A percentile compares a stretch with the other conserved stretches of the same genome.
Conservation (phyloP, 1,140 invertebrate species). For the Daktulosphaira vitifoliae region DNA sequence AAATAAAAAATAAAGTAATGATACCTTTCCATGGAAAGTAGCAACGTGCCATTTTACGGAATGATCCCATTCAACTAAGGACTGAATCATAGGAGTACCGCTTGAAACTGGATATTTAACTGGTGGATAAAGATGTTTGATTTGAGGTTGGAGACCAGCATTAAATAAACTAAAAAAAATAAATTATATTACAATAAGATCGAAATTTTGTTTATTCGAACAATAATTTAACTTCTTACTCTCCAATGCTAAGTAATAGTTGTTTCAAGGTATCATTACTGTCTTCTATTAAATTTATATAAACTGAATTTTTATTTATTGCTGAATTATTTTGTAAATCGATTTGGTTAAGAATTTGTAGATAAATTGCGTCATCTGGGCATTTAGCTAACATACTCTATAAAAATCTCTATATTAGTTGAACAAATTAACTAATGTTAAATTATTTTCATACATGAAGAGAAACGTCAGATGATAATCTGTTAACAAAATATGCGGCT, state of each 20-base stretch:
- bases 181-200: not conserved
- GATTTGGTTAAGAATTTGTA: not conserved
- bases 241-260: slow-evolving; percentile 1
- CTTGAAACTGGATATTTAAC: slow-evolving; percentile 62
- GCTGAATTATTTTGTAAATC: not conserved
- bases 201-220: not conserved
- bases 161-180: slow-evolving; percentile 55
- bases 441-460: not conserved
- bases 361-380: not conserved
- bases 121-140: slow-evolving; percentile 52
- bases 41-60: slow-evolving; percentile 41
- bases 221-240: slow-evolving; percentile 10
- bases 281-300: not conserved
- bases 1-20: not conserved
- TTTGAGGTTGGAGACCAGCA: slow-evolving; percentile 53
- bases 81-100: slow-evolving; percentile 63
- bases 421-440: not conserved
- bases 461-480: slow-evolving; percentile 53
- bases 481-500: slow-evolving; percentile 59
- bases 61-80: slow-evolving; percentile 66
- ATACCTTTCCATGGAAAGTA: slow-evolving; percentile 21
- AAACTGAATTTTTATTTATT: not conserved
- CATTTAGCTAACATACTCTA: not conserved
- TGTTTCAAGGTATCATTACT: not conserved
- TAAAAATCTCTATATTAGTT: not conserved